A percentile compares a stretch with the other conserved stretches of the same genome.
These are phyloP conservation scores for Sebastes kiyomatsui DNA, from an alignment of 2,797 vertebrate species.

Conservation along the genomic window DNA sequence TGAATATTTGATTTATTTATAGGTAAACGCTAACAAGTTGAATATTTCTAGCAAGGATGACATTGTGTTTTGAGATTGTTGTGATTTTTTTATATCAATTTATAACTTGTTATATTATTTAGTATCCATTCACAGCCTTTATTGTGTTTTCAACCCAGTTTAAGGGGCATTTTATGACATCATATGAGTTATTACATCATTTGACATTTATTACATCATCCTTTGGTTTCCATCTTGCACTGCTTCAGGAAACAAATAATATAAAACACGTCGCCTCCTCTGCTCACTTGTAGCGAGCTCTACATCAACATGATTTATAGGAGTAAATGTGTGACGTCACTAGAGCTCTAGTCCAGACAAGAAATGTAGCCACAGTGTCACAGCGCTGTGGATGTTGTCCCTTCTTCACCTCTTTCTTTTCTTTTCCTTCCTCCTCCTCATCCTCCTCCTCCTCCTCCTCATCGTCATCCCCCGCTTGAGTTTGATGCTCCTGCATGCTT, in stretches of 20 bases:
- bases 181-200: neutral
- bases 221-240: neutral
- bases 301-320: neutral
- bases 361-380: neutral
- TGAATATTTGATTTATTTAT: no score
- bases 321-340: conserved; percentile 1
- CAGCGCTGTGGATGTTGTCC: neutral
- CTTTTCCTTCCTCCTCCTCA: neutral
- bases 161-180: neutral
- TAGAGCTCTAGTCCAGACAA: conserved; percentile 1
- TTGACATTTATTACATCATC: neutral
- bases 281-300: conserved; percentile 1
- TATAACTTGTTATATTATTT: neutral
- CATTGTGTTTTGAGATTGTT: neutral
- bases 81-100: neutral
- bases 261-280: neutral
- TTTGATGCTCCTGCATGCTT: conserved; percentile 63
- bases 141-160: neutral
- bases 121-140: neutral
- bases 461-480: neutral
- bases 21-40: neutral
- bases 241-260: neutral
- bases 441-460: neutral
- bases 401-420: conserved; percentile 7
- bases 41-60: neutral